A percentile compares a stretch with the other conserved stretches of the same genome.
phyloP scores from a whole-genome alignment of 2,888 invertebrate species.

The Lasioglossum calceatum region DNA sequence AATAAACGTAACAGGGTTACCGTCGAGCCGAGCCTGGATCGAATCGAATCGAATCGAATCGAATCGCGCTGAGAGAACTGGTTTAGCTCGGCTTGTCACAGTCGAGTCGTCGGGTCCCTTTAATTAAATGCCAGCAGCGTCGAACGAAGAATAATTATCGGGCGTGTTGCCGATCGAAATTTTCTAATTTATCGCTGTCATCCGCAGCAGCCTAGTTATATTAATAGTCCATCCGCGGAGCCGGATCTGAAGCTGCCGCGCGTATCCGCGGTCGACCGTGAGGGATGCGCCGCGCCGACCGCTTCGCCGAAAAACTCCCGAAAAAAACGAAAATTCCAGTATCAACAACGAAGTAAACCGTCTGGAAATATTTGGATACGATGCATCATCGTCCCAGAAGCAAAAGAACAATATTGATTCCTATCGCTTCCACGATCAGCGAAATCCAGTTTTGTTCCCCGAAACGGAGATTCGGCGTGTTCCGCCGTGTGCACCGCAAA shows the following conservation, averaged over 20 bases:
- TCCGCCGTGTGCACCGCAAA: slow-evolving; percentile 40
- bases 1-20: slow-evolving; percentile 16
- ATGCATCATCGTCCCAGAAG: slow-evolving; percentile 33
- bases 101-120: neutral
- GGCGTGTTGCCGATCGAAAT: slow-evolving; percentile 17
- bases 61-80: neutral
- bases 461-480: slow-evolving; percentile 19
- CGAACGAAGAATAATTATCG: slow-evolving; percentile 42
- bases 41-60: neutral
- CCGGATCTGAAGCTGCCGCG: neutral
- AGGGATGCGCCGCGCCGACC: neutral
- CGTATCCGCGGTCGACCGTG: neutral
- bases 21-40: neutral
- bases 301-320: neutral
- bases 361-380: slow-evolving; percentile 56
- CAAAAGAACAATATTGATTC: slow-evolving; percentile 53
- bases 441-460: slow-evolving; percentile 51
- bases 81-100: slow-evolving; percentile 4
- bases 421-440: slow-evolving; percentile 53
- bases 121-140: slow-evolving; percentile 25
- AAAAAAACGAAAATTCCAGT: neutral
- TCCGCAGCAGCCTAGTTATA: slow-evolving; percentile 22
- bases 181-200: slow-evolving; percentile 47
- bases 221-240: slow-evolving; percentile 21
- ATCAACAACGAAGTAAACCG: slow-evolving; percentile 43